Evolutionary conservation across 2,113 vertebrate species (phyloP), one percentile per base, ranked within the genome.

Genomic region (Scortum barcoo): DNA sequence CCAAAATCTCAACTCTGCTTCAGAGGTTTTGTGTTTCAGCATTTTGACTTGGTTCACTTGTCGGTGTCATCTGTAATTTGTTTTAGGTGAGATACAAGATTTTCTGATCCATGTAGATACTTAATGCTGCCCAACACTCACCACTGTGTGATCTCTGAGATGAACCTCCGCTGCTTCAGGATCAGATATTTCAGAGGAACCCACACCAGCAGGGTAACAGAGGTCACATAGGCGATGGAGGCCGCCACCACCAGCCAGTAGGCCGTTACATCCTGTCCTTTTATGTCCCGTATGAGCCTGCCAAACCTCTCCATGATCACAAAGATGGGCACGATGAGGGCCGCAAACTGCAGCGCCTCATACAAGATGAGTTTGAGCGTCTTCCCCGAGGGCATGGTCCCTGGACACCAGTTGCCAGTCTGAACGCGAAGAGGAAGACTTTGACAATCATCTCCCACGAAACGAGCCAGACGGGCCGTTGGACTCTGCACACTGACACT

Each of bases 171-270:
- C 56, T 78, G 78, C 90, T 89, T 97, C 89, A 95, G 79, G 62
- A 94, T 92, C 80, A 94, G 33, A 86, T 94, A 95, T 91, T 97
- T 97, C 46, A 96, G 86, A 51, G 97, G 97, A 71, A 96, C 91
- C 97, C 96, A 96, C 80, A 96, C 95, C 86, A 97, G 89, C 81
- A 97, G 92, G 42, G 92, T 94, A 65, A 76, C 90, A 2, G 85
- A 91, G 73, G 95, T 95, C 86, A 97, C 93, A 22, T 96, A 96
- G 48, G 96, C 96, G 14, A 96, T 14, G 0, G 96, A 95, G 56
- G 84, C 93, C 8, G 96, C 96, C 87, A 97, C 92, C 68, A 96
- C 91, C 1, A 97, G 92, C 96, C 96, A 97, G 54, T 97, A 97
- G 24, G 91, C 84, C 0, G 89, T 93, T 16, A 7, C 83, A 50